Evolutionary conservation across 2,113 vertebrate genomes (phyloP), one percentile per base, ranked within the genome.

Genomic region (Mola mola): DNA sequence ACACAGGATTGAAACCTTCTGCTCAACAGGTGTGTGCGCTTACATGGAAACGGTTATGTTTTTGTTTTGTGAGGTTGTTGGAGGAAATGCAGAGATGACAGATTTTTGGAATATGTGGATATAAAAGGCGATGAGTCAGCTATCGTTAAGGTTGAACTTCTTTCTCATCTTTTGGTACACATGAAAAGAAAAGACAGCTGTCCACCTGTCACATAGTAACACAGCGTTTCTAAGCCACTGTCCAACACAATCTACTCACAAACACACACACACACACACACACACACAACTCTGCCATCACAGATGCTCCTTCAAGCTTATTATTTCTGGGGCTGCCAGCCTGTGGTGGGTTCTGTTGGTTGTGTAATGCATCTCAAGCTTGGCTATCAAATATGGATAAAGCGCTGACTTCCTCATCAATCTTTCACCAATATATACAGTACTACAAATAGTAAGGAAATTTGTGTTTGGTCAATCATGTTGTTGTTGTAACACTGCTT

Each of bases 381-480:
- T 13, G 7, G 64, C 72, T 67, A 90, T 92, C 81, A 88, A 90
- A 89, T 82, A 90, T 90, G 79, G 81, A 92, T 91, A 78, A 88
- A 83, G 71, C 38, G 15, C 76, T 51, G 73, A 80, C 78, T 82
- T 86, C 64, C 82, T 86, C 84, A 89, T 90, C 61, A 72, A 90
- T 90, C 76, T 86, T 86, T 88, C 65, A 88, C n/a, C n/a, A n/a
- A n/a, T n/a, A n/a, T n/a, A n/a, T n/a, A n/a, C n/a, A n/a, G n/a
- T n/a, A n/a, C n/a, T n/a, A n/a, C n/a, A n/a, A n/a, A n/a, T n/a
- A n/a, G n/a, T n/a, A n/a, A n/a, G n/a, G n/a, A n/a, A n/a, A n/a
- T n/a, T n/a, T n/a, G n/a, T n/a, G n/a, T n/a, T n/a, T n/a, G n/a
- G n/a, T n/a, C n/a, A n/a, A n/a, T n/a, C n/a, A n/a, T n/a, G n/a